A percentile compares a stretch with the other conserved stretches of the same genome.
Evolutionary conservation across 2,888 invertebrate species (phyloP).

Genomic region (Lithophane socia): DNA sequence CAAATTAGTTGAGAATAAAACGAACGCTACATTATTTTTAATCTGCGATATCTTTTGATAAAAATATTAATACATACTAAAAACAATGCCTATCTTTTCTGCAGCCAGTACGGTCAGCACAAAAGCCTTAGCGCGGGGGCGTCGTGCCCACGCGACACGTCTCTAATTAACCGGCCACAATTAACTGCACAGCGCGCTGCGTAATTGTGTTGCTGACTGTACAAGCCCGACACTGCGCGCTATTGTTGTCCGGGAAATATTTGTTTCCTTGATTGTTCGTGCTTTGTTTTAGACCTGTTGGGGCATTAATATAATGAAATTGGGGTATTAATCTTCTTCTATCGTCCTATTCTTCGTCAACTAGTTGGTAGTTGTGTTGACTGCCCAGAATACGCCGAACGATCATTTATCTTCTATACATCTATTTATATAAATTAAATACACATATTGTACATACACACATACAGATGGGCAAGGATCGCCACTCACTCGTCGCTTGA

Average conservation of each 20-base stretch:
- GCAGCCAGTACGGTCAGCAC: constrained; percentile 59
- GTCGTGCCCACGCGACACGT: constrained; percentile 84
- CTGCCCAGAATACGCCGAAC: no score
- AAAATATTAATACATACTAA: not conserved
- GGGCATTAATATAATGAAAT: not conserved
- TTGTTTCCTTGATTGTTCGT: constrained; percentile 57
- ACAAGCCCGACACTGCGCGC: constrained; percentile 67
- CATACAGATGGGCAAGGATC: no score
- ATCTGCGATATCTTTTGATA: not conserved
- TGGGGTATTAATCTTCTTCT: not conserved
- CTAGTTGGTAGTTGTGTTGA: no score
- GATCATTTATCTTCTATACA: no score
- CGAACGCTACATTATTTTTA: not conserved
- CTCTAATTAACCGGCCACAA: constrained; percentile 86
- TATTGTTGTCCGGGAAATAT: constrained; percentile 57
- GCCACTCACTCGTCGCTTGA: no score
- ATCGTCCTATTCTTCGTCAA: no score
- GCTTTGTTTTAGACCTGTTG: constrained; percentile 19
- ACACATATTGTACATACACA: no score
- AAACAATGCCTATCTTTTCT: constrained; percentile 26
- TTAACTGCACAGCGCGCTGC: constrained; percentile 79
- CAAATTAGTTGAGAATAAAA: not conserved
- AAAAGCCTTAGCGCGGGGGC: constrained; percentile 73
- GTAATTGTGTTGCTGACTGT: constrained; percentile 78
- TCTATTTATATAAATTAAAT: no score